A percentile compares a stretch with the other conserved stretches of the same genome.
These are phyloP conservation scores for Drosophila ustulata DNA, from an alignment of 2,888 invertebrate species.

Conservation along the genomic window DNA sequence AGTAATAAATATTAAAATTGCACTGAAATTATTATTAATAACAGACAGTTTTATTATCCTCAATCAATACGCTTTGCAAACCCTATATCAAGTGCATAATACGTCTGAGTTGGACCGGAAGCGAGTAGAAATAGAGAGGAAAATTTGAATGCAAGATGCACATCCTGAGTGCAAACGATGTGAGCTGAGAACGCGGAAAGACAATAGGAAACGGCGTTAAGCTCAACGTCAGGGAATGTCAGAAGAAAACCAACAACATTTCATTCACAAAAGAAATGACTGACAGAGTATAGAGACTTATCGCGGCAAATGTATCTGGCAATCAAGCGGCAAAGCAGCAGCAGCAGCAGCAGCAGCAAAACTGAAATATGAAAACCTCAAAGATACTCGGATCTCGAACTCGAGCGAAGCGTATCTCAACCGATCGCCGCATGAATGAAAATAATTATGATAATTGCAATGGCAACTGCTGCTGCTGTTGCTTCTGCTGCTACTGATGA, in stretches of 20 bases:
- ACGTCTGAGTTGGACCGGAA: slow-evolving; percentile 56
- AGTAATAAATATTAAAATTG: neutral
- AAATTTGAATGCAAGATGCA: slow-evolving; percentile 55
- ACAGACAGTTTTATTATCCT: neutral
- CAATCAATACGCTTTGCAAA: neutral
- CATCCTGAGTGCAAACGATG: slow-evolving; percentile 21
- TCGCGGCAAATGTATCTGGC: slow-evolving; percentile 63
- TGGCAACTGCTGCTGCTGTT: slow-evolving; percentile 45
- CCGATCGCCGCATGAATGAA: slow-evolving; percentile 72
- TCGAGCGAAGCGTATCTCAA: slow-evolving; percentile 36
- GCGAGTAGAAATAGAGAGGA: slow-evolving; percentile 24
- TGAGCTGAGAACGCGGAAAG: slow-evolving; percentile 22
- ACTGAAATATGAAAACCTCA: slow-evolving; percentile 18
- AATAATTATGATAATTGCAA: slow-evolving; percentile 78
- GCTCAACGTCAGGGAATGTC: slow-evolving; percentile 28
- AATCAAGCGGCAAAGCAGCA: slow-evolving; percentile 3
- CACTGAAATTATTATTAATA: neutral
- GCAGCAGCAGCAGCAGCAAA: neutral
- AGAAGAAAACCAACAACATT: slow-evolving; percentile 45
- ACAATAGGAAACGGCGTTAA: slow-evolving; percentile 61
- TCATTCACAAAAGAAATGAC: slow-evolving; percentile 40
- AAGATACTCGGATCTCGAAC: slow-evolving; percentile 17
- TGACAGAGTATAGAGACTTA: slow-evolving; percentile 39
- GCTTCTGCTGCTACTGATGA: slow-evolving; percentile 25
- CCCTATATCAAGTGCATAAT: slow-evolving; percentile 11